These are phyloP conservation scores for Leucania comma DNA, from an alignment of 2,888 invertebrate genomes.

Conservation along the genomic window DNA sequence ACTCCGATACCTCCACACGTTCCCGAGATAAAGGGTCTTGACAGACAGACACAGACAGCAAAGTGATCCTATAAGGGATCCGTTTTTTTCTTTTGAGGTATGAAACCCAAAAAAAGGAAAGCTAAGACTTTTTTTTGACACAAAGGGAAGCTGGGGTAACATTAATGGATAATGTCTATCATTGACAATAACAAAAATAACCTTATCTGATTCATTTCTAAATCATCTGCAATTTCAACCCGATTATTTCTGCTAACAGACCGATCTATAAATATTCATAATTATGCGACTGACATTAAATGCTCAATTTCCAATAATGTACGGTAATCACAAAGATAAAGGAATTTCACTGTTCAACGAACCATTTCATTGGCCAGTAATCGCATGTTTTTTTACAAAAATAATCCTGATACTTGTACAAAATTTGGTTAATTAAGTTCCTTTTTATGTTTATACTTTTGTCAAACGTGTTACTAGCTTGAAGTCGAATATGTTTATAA, in stretches of 20 bases:
- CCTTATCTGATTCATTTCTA: constrained; percentile 5
- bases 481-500: constrained; percentile 37
- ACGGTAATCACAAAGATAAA: constrained; percentile 17
- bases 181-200: background rate
- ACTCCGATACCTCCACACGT: too few relatives aligned
- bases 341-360: constrained; percentile 48
- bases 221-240: background rate
- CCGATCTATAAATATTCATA: constrained; percentile 22
- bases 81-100: too few relatives aligned
- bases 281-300: constrained; percentile 35
- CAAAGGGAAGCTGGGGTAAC: too few relatives aligned
- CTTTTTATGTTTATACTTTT: background rate
- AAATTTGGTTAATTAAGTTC: background rate
- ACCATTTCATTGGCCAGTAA: constrained; percentile 44
- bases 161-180: too few relatives aligned
- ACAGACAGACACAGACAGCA: too few relatives aligned
- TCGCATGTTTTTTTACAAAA: constrained; percentile 2
- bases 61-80: too few relatives aligned
- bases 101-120: too few relatives aligned
- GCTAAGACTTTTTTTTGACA: too few relatives aligned
- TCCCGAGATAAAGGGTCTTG: too few relatives aligned
- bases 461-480: background rate
- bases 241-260: constrained; percentile 3
- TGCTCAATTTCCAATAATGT: constrained; percentile 9
- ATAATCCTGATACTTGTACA: background rate